Conservation (phyloP, 2,888 invertebrate species). For the Hypsopygia costalis region DNA sequence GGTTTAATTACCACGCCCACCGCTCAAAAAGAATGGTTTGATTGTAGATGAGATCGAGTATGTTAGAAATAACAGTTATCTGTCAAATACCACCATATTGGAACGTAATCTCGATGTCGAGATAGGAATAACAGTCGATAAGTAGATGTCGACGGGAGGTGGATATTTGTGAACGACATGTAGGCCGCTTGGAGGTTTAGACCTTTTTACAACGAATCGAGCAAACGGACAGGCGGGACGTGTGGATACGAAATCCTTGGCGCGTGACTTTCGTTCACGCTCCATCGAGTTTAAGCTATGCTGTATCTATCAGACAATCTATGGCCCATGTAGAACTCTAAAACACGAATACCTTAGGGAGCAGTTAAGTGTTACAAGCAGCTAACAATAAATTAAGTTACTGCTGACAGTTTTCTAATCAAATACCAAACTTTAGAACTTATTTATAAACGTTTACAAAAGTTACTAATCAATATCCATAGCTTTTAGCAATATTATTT, state of each 20-base stretch:
- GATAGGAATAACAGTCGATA: conserved; percentile 8
- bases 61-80: conserved; percentile 3
- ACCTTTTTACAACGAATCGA: conserved; percentile 24
- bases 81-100: conserved; percentile 2
- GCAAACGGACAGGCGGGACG: conserved; percentile 37
- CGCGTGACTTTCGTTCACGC: conserved; percentile 73
- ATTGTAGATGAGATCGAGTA: neutral
- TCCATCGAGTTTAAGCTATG: conserved; percentile 65
- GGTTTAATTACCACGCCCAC: conserved; percentile 7
- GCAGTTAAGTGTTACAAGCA: conserved; percentile 24
- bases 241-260: conserved; percentile 62
- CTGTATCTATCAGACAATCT: conserved; percentile 55
- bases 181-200: conserved; percentile 18
- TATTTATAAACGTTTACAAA: too few species aligned
- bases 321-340: conserved; percentile 45
- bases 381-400: conserved; percentile 5
- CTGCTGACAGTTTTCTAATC: conserved; percentile 1
- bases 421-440: conserved; percentile 1
- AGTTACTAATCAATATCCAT: too few species aligned
- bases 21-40: neutral
- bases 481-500: too few species aligned
- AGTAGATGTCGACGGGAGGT: conserved; percentile 7
- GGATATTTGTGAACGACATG: conserved; percentile 15
- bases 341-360: conserved; percentile 43
- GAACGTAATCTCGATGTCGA: conserved; percentile 1